A percentile compares a stretch with the other conserved stretches of the same genome.
Evolutionary conservation across 2,888 invertebrate species (phyloP).

Genomic region (Cosmopolites sordidus): DNA sequence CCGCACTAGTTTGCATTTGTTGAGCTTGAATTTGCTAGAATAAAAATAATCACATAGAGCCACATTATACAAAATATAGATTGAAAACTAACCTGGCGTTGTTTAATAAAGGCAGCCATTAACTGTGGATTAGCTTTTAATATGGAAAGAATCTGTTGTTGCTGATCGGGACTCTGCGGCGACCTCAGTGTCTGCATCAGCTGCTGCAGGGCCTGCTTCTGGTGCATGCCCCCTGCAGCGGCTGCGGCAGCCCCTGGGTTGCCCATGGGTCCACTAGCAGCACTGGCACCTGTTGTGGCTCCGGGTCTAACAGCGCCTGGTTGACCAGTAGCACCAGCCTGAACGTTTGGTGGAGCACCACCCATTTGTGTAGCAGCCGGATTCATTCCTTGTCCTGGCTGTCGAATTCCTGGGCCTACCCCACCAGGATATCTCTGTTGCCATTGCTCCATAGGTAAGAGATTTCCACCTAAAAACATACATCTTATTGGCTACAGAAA

Average conservation of each 20-base stretch:
- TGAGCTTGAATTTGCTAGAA: slow-evolving; percentile 40
- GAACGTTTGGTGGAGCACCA: slow-evolving; percentile 23
- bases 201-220: slow-evolving; percentile 72
- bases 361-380: slow-evolving; percentile 22
- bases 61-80: too few species aligned
- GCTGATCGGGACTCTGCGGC: slow-evolving; percentile 87
- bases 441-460: slow-evolving; percentile 57
- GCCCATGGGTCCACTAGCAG: slow-evolving; percentile 30
- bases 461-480: slow-evolving; percentile 48
- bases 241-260: slow-evolving; percentile 27
- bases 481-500: neutral
- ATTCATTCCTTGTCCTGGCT: slow-evolving; percentile 36
- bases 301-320: slow-evolving; percentile 41
- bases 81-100: slow-evolving; percentile 64
- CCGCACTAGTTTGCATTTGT: slow-evolving; percentile 40
- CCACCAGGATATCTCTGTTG: slow-evolving; percentile 46
- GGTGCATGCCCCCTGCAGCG: slow-evolving; percentile 36
- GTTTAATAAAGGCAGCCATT: slow-evolving; percentile 93
- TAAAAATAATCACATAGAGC: too few species aligned
- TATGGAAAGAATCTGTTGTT: slow-evolving; percentile 82
- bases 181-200: slow-evolving; percentile 86
- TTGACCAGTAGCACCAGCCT: slow-evolving; percentile 24
- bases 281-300: slow-evolving; percentile 10
- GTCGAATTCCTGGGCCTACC: slow-evolving; percentile 21
- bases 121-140: slow-evolving; percentile 91